A percentile compares a stretch with the other conserved stretches of the same genome.
phyloP scores from a whole-genome alignment of 1,140 invertebrate genomes.

The Drosophila navojoa region DNA sequence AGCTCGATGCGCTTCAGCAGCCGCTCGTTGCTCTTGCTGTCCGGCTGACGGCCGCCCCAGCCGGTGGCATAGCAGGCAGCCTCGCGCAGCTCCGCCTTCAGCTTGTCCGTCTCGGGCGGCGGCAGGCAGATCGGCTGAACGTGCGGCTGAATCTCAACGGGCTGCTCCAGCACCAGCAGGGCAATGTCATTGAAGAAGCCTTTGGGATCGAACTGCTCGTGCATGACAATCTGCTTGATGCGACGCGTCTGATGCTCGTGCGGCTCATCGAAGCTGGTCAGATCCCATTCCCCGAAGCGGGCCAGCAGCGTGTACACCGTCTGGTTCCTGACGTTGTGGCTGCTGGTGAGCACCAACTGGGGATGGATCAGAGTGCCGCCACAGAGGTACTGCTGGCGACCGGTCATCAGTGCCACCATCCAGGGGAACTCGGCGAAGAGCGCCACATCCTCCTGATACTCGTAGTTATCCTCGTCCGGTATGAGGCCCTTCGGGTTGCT shows the following conservation, averaged over 20 bases:
- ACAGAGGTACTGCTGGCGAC: constrained; percentile 86
- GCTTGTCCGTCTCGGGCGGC: constrained; percentile 46
- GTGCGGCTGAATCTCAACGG: constrained; percentile 86
- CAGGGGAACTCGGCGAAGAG: constrained; percentile 88
- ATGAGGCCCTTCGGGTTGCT: constrained; percentile 89
- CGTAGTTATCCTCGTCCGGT: constrained; percentile 87
- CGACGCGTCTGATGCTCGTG: constrained; percentile 88
- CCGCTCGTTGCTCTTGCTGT: constrained; percentile 84
- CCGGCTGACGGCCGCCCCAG: constrained; percentile 88
- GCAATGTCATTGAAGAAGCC: constrained; percentile 87
- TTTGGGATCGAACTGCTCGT: constrained; percentile 85
- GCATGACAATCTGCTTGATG: constrained; percentile 85
- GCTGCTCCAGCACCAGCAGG: constrained; percentile 87
- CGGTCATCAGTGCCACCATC: constrained; percentile 90
- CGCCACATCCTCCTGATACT: constrained; percentile 85
- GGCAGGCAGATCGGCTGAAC: constrained; percentile 91
- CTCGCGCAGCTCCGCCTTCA: constrained; percentile 36
- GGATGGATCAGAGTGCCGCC: constrained; percentile 88
- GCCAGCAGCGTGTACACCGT: constrained; percentile 75
- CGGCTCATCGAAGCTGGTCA: constrained; percentile 77
- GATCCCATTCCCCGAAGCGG: constrained; percentile 91
- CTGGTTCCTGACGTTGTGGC: constrained; percentile 85
- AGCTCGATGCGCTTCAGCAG: constrained; percentile 86
- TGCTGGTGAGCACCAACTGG: constrained; percentile 87
- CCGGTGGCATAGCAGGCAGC: constrained; percentile 86